A percentile compares a stretch with the other conserved stretches of the same genome.
These are phyloP conservation scores for Microctonus brassicae DNA, from an alignment of 2,888 invertebrate species.

Conservation along the genomic window DNA sequence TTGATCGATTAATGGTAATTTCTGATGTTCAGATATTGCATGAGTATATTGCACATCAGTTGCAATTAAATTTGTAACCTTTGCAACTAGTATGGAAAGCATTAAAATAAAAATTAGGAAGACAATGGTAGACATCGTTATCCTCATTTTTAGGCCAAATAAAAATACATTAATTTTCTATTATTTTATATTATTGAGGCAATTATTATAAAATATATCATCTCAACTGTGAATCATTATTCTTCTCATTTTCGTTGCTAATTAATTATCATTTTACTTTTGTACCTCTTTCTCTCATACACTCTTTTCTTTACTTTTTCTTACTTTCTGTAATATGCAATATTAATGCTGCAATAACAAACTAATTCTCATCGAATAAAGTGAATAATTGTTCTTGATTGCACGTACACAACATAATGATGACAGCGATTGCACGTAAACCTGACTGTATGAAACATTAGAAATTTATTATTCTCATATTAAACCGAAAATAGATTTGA, in stretches of 20 bases:
- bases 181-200: background rate
- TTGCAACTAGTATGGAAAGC: constrained; percentile 79
- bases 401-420: background rate
- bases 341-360: background rate
- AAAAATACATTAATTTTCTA: background rate
- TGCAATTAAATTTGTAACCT: constrained; percentile 76
- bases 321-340: background rate
- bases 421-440: background rate
- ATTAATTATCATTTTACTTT: background rate
- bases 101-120: constrained; percentile 76
- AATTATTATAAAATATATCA: background rate
- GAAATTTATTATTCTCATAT: background rate
- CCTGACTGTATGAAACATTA: background rate
- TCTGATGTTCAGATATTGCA: constrained; percentile 21
- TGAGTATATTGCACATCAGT: constrained; percentile 45
- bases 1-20: constrained; percentile 40
- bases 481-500: background rate
- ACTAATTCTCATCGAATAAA: background rate
- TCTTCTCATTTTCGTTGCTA: background rate
- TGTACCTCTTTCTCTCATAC: too few species aligned
- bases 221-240: background rate
- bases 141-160: constrained; percentile 72
- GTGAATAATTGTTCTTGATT: background rate
- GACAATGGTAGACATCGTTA: constrained; percentile 76
- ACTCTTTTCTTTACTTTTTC: background rate